Evolutionary conservation across 2,888 invertebrate species (phyloP).

Genomic region (Xanthorhoe spadicearia): DNA sequence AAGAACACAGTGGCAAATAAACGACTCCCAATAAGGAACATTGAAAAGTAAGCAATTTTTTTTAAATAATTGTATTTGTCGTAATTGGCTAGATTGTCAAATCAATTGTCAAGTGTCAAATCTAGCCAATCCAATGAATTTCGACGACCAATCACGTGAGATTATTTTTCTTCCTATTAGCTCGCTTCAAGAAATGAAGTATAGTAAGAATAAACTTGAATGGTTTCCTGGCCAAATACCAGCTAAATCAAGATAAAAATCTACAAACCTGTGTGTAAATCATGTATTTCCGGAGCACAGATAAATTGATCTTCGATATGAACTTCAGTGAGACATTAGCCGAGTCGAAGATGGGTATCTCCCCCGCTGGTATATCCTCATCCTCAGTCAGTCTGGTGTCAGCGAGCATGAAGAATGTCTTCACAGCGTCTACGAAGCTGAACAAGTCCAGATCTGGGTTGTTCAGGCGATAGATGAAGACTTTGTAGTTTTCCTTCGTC

Average conservation of each 20-base stretch:
- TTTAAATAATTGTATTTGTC: no score
- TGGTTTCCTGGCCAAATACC: no score
- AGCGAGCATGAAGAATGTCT: constrained; percentile 89
- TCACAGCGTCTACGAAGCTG: constrained; percentile 87
- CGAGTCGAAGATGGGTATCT: constrained; percentile 90
- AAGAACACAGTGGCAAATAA: no score
- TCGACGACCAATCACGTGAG: no score
- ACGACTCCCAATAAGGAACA: no score
- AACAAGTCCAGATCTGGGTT: constrained; percentile 87
- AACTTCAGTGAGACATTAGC: constrained; percentile 87
- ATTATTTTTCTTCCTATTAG: no score
- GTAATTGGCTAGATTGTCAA: no score
- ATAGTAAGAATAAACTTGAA: no score
- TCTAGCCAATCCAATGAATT: no score
- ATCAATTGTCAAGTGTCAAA: no score
- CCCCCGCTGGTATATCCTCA: constrained; percentile 86
- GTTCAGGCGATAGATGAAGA: constrained; percentile 87
- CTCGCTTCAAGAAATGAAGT: no score
- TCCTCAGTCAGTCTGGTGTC: constrained; percentile 88
- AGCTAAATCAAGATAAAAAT: background rate
- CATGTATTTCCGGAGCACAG: constrained; percentile 88
- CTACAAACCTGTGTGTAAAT: constrained; percentile 87
- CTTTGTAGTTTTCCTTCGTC: constrained; percentile 87
- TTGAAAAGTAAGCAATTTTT: no score
- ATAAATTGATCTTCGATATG: constrained; percentile 86